A percentile compares a stretch with the other conserved stretches of the same genome.
These are phyloP conservation scores for Cotesia vestalis DNA, from an alignment of 1,140 invertebrate genomes.

Conservation along the genomic window DNA sequence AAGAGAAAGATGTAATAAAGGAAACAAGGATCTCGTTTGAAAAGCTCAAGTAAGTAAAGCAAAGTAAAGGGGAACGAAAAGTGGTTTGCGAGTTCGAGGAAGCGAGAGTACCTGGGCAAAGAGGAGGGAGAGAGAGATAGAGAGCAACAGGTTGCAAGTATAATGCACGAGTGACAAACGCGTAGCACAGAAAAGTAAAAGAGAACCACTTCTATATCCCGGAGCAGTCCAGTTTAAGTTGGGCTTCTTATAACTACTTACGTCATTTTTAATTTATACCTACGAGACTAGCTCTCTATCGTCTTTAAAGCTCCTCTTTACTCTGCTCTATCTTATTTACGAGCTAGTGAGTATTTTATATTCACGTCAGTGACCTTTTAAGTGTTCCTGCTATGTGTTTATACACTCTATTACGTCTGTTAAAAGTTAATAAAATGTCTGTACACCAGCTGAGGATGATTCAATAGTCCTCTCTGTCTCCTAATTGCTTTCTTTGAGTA, in stretches of 20 bases:
- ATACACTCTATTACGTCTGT: too few species aligned
- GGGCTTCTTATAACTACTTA: constrained; percentile 39
- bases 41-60: constrained; percentile 16
- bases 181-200: neutral
- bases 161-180: constrained; percentile 60
- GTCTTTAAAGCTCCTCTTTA: neutral
- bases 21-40: constrained; percentile 38
- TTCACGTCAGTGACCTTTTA: too few species aligned
- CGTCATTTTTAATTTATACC: constrained; percentile 6
- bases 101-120: constrained; percentile 26
- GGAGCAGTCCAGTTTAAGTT: constrained; percentile 44
- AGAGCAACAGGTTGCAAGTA: constrained; percentile 65
- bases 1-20: constrained; percentile 9
- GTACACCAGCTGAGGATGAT: too few species aligned
- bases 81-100: constrained; percentile 14
- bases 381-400: too few species aligned
- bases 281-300: neutral
- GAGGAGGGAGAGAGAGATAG: constrained; percentile 51
- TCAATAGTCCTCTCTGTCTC: too few species aligned
- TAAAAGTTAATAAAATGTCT: too few species aligned
- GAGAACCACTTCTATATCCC: constrained; percentile 39
- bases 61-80: constrained; percentile 28
- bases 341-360: too few species aligned
- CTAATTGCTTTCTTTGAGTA: too few species aligned
- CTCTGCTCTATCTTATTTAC: too few species aligned